Conservation (phyloP, 2,888 invertebrate species). For the Protophormia terraenovae region DNA sequence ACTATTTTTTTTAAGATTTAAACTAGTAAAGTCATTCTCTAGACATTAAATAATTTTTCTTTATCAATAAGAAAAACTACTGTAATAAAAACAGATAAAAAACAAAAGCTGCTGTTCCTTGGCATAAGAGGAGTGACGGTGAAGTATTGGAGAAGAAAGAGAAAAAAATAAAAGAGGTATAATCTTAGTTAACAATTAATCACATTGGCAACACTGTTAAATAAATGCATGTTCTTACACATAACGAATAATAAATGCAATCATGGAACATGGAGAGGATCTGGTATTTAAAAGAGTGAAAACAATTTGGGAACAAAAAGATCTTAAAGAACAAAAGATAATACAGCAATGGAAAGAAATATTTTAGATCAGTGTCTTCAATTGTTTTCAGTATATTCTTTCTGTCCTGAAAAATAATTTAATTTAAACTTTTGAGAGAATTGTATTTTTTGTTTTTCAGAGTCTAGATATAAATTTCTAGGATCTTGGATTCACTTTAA, state of each 20-base stretch:
- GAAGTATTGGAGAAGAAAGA: neutral
- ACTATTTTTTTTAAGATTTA: neutral
- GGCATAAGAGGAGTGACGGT: neutral
- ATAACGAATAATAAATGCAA: neutral
- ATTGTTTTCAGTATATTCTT: no score
- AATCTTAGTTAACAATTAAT: slow-evolving; percentile 46
- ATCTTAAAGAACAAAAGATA: neutral
- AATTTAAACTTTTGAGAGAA: no score
- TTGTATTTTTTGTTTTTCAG: no score
- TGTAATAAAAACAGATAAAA: slow-evolving; percentile 4
- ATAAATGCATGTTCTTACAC: slow-evolving; percentile 36
- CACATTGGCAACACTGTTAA: slow-evolving; percentile 47
- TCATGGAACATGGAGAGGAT: neutral
- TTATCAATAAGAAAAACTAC: slow-evolving; percentile 25
- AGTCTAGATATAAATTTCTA: no score
- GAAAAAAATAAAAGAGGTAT: neutral
- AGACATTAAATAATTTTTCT: slow-evolving; percentile 39
- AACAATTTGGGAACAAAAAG: neutral
- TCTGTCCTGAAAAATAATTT: no score
- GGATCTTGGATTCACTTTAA: no score
- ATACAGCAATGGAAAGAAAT: no score
- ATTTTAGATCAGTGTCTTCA: no score
- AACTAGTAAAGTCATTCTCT: slow-evolving; percentile 45
- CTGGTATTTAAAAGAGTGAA: neutral
- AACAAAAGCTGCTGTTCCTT: neutral